Percentiles rank a stretch among this genome's conserved stretches.
phyloP scores from a whole-genome alignment of 2,888 invertebrate species.

The Ypsolopha scabrella region DNA sequence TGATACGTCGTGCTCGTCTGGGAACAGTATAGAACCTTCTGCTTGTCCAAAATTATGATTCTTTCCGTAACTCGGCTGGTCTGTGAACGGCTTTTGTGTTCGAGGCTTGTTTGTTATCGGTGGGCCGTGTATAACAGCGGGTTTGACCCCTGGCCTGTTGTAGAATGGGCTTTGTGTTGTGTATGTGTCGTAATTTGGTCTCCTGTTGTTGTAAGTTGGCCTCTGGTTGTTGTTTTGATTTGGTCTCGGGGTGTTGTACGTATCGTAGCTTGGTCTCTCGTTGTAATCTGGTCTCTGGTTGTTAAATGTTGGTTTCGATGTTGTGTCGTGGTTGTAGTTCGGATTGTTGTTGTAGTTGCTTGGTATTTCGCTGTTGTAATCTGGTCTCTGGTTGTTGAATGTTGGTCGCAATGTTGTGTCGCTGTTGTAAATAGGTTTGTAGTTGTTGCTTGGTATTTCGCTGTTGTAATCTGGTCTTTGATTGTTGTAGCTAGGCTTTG shows the following conservation, averaged over 20 bases:
- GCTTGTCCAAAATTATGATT: background rate
- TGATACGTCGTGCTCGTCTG: background rate
- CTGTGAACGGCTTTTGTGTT: slow-evolving; percentile 35
- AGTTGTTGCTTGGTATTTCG: background rate
- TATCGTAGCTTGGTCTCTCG: slow-evolving; percentile 1
- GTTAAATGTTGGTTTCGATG: background rate
- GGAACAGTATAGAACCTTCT: background rate
- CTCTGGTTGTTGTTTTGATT: background rate
- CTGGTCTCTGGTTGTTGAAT: background rate
- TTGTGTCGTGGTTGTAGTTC: background rate
- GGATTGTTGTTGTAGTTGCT: background rate
- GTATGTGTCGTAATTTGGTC: slow-evolving; percentile 4
- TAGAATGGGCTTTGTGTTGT: slow-evolving; percentile 23
- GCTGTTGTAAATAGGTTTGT: background rate
- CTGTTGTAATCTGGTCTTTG: background rate
- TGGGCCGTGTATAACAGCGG: slow-evolving; percentile 31
- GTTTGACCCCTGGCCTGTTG: slow-evolving; percentile 38
- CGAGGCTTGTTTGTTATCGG: slow-evolving; percentile 43
- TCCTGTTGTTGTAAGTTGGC: slow-evolving; percentile 5
- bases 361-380: background rate
- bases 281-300: background rate
- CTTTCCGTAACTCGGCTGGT: slow-evolving; percentile 18
- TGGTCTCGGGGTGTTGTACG: background rate
- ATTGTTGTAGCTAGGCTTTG: background rate
- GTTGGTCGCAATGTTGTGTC: too few relatives aligned